phyloP scores from a whole-genome alignment of 2,113 vertebrate species.

The Larimichthys polyactis region DNA sequence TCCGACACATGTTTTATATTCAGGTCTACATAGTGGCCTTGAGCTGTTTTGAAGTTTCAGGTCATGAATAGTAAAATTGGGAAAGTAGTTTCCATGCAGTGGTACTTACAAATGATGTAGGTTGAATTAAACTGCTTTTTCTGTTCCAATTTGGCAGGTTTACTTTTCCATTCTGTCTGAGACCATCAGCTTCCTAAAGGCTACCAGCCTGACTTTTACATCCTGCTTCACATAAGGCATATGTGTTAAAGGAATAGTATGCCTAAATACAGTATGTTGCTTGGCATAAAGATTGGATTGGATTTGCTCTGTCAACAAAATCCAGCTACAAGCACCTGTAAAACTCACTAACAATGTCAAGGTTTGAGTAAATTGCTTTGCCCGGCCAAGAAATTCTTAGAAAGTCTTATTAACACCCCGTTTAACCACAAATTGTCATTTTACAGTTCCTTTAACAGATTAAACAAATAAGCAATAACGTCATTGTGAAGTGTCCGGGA shows the following conservation, averaged over 20 bases:
- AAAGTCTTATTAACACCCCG: neutral
- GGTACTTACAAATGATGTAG: neutral
- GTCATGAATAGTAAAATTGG: constrained; percentile 4
- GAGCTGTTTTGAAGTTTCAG: constrained; percentile 39
- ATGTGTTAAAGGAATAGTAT: neutral
- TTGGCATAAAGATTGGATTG: too few relatives aligned
- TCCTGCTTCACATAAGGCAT: neutral
- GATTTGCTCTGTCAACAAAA: too few relatives aligned
- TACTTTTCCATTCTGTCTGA: neutral
- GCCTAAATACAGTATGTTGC: too few relatives aligned
- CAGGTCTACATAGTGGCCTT: constrained; percentile 19
- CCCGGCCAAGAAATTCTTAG: too few relatives aligned
- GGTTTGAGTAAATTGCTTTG: too few relatives aligned
- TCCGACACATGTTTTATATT: constrained; percentile 23
- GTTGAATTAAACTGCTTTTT: constrained; percentile 23
- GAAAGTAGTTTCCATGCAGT: neutral
- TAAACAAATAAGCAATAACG: neutral
- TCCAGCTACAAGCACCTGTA: neutral
- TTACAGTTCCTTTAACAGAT: neutral
- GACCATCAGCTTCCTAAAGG: neutral
- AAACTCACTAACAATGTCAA: neutral
- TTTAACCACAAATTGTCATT: neutral
- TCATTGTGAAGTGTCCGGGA: too few relatives aligned
- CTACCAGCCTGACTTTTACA: neutral
- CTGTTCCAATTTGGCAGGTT: neutral